phyloP scores from a whole-genome alignment of 2,113 vertebrate genomes.

The Herpetotheres cachinnans region DNA sequence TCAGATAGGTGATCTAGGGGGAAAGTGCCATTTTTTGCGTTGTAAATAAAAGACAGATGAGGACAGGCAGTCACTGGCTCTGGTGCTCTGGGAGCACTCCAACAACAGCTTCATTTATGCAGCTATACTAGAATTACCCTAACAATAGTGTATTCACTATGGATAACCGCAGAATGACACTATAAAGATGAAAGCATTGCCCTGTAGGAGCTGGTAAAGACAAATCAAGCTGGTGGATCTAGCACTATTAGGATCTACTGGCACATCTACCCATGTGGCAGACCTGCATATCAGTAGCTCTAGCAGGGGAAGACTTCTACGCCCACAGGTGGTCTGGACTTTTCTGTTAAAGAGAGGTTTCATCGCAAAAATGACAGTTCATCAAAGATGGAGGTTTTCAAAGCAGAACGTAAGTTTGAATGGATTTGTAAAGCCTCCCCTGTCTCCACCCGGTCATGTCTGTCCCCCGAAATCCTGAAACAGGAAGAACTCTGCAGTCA shows the following conservation, averaged over 20 bases:
- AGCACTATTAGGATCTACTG: background rate
- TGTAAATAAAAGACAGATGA: background rate
- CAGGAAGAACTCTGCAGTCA: background rate
- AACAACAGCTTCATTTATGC: background rate
- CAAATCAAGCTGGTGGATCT: background rate
- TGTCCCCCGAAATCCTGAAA: background rate
- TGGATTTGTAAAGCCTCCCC: background rate
- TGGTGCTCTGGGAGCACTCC: background rate
- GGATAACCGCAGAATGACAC: background rate
- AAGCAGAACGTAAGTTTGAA: background rate
- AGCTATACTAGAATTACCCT: background rate
- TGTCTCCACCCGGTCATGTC: background rate
- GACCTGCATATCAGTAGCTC: background rate
- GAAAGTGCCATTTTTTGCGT: background rate
- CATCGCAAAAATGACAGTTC: background rate
- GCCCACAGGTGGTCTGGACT: background rate
- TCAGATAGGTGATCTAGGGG: rapidly evolving
- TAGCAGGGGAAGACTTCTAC: background rate
- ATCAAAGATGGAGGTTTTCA: background rate
- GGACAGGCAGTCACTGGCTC: background rate
- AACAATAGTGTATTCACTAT: background rate
- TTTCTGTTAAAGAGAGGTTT: background rate
- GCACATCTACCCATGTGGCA: background rate
- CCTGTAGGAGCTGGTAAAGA: background rate
- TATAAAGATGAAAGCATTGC: background rate